Evolutionary conservation across 2,797 vertebrate species (phyloP), one percentile per base, ranked within the genome.

Genomic region (Florisuga fusca): DNA sequence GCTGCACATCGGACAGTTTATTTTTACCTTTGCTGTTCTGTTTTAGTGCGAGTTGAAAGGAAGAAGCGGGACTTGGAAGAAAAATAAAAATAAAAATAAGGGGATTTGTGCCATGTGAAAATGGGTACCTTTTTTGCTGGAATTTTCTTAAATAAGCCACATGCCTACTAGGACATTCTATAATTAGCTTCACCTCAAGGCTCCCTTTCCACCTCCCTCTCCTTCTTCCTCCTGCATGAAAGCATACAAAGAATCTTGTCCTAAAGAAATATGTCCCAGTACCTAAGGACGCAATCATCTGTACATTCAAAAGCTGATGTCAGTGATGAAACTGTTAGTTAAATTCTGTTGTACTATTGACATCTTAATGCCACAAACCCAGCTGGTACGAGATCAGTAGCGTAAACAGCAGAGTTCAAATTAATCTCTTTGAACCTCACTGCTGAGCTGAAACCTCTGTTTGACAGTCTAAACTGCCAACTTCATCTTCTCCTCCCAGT

Each of bases 321-420:
- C 96, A 95, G 6, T 95, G 97, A 97, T 97, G 95, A 96, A 97
- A 97, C 93, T 95, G 95, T 94, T 97, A 96, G 96, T 92, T 96
- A 96, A 96, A 96, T 96, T 97, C 94, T 93, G 93, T 90, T 96
- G 96, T 97, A 93, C 92, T 97, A 96, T 94, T 97, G 96, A 97
- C 96, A 96, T 97, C 95, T 95, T 95, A 97, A 84, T 95, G 81
- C 90, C 94, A 96, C 86, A 86, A 80, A 95, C 93, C 84, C 94
- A 92, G 91, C 95, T 94, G 90, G 84, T 95, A 93, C 0, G 79
- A 96, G 91, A 94, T 94, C 91, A 89, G 87, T 87, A 90, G 96
- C 45, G 7, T 85, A 96, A 95, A 94, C 84, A 97, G 84, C 50
- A 1, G 6, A 95, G 85, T 91, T 94, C 80, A 88, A 89, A 93